Evolutionary conservation across 2,113 vertebrate genomes (phyloP), one percentile per base, ranked within the genome.

Genomic region (Phrynosoma platyrhinos): DNA sequence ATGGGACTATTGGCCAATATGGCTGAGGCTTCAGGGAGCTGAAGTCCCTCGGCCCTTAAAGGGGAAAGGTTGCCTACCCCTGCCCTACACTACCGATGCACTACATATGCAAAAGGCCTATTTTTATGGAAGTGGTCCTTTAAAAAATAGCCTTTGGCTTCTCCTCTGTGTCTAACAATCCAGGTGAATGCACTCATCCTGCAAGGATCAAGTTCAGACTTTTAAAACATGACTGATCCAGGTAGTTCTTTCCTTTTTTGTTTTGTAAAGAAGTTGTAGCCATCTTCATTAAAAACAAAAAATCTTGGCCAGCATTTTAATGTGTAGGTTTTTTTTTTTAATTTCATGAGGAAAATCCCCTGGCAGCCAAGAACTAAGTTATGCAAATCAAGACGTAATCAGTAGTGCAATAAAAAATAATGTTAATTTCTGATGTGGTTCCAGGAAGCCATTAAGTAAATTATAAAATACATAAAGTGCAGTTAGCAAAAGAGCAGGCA

Each of bases 401-500:
- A 69, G 79, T 83, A 90, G 75, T 84, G 32, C 14, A 84, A 18
- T n/a, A 3, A 79, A 79, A n/a, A 3, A 68, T 68, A 79, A n/a
- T 18, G 77, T 12, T 27, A 3, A 68, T 72, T 85, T 62, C 84
- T 88, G 91, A 78, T 69, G 79, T 68, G 23, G 5, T 25, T 85
- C 58, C n/a, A 13, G 75, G 69, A 25, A 81, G 80, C 75, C 25
- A 64, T 23, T 52, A 80, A 55, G 68, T 52, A 32, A 52, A 30
- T 66, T 91, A 81, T n/a, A 75, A 40, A 75, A 81, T 21, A 23
- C 92, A n/a, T 81, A 55, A 85, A 40, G 36, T 85, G 71, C 0
- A 84, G 71, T 53, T 91, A 58, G 1, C 78, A 83, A 30, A 79
- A 76, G 77, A 71, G 53, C 68, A 87, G 79, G 25, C 86, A 88